Conservation (phyloP, 2,797 vertebrate genomes). For the Sebastes aleutianus region DNA sequence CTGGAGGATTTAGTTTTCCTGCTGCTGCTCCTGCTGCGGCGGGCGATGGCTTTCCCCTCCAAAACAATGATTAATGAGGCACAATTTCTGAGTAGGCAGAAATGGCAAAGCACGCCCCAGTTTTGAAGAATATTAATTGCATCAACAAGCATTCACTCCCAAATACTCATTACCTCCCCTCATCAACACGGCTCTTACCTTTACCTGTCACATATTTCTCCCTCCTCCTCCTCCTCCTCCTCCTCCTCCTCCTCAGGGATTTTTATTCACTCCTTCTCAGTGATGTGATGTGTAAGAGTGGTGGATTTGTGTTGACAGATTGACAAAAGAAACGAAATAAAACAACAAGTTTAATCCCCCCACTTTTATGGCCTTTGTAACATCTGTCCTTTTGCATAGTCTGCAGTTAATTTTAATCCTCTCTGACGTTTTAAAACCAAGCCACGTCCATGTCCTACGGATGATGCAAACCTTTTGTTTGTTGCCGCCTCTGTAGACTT, state of each 20-base stretch:
- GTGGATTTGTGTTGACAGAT: not conserved
- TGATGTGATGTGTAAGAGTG: constrained; percentile 17
- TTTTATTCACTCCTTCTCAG: not conserved
- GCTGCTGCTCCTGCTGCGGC: too few relatives aligned
- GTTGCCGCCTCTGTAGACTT: not conserved
- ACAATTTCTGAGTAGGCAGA: constrained; percentile 29
- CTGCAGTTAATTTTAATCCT: not conserved
- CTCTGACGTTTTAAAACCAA: not conserved
- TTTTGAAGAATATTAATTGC: constrained; percentile 53
- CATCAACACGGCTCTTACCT: not conserved
- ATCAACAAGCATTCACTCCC: constrained; percentile 25
- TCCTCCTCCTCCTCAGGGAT: too few relatives aligned
- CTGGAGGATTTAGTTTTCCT: not conserved
- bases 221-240: not conserved
- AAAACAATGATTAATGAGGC: constrained; percentile 51
- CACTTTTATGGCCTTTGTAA: not conserved
- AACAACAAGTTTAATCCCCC: not conserved
- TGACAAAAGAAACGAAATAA: not conserved
- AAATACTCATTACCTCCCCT: constrained; percentile 30
- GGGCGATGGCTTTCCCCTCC: not conserved
- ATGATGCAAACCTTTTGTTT: not conserved
- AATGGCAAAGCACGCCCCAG: constrained; percentile 6
- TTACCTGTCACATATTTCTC: not conserved
- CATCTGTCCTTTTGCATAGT: not conserved
- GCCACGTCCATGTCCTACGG: not conserved